Base-by-base conservation (phyloP, 2,113 vertebrate genomes). In the Scomber scombrus region DNA sequence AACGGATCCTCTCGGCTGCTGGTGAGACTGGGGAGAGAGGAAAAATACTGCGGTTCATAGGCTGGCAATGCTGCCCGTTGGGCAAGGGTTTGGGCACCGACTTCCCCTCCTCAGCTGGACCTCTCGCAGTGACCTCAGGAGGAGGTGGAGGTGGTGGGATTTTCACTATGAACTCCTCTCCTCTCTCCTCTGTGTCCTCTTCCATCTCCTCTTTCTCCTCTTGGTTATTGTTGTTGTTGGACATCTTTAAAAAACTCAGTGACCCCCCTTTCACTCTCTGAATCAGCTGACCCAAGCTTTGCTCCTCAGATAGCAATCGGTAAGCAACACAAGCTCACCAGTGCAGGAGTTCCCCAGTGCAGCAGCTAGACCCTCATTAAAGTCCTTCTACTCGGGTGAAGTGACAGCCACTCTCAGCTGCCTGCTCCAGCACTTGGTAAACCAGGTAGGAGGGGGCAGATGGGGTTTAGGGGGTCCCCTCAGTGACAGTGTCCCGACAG, bases 1-100 rank as follows among this genome's bases (percentile, higher is more conserved):
- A 99, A 70, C 98, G 97, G 87, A 99, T 97, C 84, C 98, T 97
- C 70, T 99, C 98, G 0, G 97, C 98, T 0, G 97, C 98, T 0
- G 98, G 97, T 5, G 98, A 99, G 92, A 98, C 98, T 99, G 96
- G 81, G 76, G 85, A 92, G 3, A 97, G 94, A 94, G 96, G 95
- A 92, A 98, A 98, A 92, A 99, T 97, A 94, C 96, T 97, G 87
- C 87, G 93, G 86, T 94, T 99, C 95, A 97, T 80, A 4, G 96
- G 85, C 73, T 95, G 95, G 16, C 88, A 90, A 0, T 90, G 86
- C 91, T 82, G 64, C 93, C 82, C 84, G 62, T 86, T 71, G 93
- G 86, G 76, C 54, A 85, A 16, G 11, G 84, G 51, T 40, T 71
- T 73, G 86, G 69, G 93, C 50, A 45, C 60, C 49, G 77, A 71